phyloP scores from a whole-genome alignment of 2,797 vertebrate genomes.

The Ispidina lecontei region DNA sequence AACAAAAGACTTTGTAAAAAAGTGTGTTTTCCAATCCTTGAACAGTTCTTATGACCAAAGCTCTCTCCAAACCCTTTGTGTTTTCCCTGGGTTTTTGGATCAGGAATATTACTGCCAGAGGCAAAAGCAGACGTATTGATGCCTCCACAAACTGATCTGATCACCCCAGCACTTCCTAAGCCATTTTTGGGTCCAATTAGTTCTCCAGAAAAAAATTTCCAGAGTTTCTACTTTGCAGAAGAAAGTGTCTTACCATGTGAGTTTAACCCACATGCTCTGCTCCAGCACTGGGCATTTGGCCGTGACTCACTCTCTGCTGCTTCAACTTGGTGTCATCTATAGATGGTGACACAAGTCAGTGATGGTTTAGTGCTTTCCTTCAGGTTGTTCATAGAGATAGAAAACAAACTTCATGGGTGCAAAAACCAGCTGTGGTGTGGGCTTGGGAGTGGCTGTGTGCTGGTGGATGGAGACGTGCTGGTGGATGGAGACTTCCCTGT shows the following conservation, averaged over 20 bases:
- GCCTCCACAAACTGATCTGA: neutral
- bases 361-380: neutral
- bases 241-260: neutral
- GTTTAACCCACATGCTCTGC: neutral
- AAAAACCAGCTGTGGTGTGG: neutral
- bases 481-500: neutral
- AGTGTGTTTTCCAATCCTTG: neutral
- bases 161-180: neutral
- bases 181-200: neutral
- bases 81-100: neutral
- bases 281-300: fast-evolving
- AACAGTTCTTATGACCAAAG: neutral
- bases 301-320: neutral
- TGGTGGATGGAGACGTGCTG: neutral
- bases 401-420: neutral
- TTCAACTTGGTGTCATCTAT: neutral
- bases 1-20: neutral
- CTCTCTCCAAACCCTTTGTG: neutral
- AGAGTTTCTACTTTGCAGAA: neutral
- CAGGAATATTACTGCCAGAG: neutral
- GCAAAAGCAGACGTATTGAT: neutral
- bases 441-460: neutral
- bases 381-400: neutral
- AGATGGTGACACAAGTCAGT: neutral
- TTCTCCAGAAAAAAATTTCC: neutral